Percentiles rank a stretch among this genome's conserved stretches.
Conservation (phyloP, 2,797 vertebrate genomes). For the Sebastiscus albofasciatus region DNA sequence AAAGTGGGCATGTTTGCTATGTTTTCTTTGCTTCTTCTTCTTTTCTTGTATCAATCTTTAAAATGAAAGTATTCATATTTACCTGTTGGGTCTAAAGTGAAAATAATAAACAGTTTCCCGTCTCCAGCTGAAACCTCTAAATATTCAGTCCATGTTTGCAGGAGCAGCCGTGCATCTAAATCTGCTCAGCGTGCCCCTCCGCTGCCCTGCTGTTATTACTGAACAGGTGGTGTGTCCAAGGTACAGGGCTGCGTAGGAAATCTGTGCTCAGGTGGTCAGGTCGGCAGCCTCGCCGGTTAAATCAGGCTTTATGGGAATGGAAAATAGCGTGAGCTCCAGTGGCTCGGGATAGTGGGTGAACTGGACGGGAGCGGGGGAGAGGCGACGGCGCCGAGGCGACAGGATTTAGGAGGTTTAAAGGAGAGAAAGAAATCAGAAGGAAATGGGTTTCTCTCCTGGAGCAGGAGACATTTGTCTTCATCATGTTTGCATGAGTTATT, state of each 20-base stretch:
- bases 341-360: conserved; percentile 1
- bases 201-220: conserved; percentile 14
- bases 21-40: background rate
- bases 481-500: conserved; percentile 13
- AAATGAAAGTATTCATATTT: background rate
- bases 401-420: background rate
- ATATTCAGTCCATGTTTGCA: conserved; percentile 31
- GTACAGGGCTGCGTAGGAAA: conserved; percentile 24
- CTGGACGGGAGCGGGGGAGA: background rate
- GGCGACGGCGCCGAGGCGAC: background rate
- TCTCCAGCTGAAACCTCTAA: background rate
- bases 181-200: conserved; percentile 5
- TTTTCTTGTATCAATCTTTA: background rate
- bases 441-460: background rate
- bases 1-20: too few species aligned
- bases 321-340: conserved; percentile 10
- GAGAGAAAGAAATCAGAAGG: background rate
- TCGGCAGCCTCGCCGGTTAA: background rate
- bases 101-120: background rate
- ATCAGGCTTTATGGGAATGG: background rate
- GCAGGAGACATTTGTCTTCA: conserved; percentile 18
- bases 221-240: conserved; percentile 30
- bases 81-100: background rate
- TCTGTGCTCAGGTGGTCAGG: conserved; percentile 42
- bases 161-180: conserved; percentile 27